Evolutionary conservation across 2,113 vertebrate species (phyloP), one percentile per base, ranked within the genome.

Genomic region (Alectura lathami): DNA sequence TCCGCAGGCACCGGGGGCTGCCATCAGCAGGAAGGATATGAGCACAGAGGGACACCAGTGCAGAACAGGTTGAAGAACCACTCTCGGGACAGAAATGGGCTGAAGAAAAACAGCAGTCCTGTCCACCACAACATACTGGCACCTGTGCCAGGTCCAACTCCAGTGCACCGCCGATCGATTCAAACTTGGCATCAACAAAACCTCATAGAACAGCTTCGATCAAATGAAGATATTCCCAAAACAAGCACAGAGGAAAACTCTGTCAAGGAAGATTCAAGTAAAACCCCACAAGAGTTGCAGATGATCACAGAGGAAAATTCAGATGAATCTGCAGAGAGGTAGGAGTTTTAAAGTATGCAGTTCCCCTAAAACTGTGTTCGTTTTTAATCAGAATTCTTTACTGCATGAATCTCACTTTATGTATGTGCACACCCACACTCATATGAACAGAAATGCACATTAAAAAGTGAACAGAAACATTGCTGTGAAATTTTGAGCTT

Each of bases 1-100:
- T 97, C 98, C n/a, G 92, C 98, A 34, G 98, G 98, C 88, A 97
- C 96, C 91, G 98, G 98, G 95, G 98, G 98, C 96, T 99, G 98
- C 97, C 98, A 99, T 83, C 99, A 99, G 98, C 99, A 99, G 98
- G 99, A 99, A 97, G 98, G 98, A 97, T 98, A 98, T 85, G 99
- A 99, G 91, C 98, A 98, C 97, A 98, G 98, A 94, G 98, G 98
- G 56, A 98, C 98, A 17, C 96, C 98, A 40, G 98, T 98, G 86
- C 99, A 99, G 97, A 98, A 93, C 95, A 98, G 99, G 91, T 89
- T 99, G 88, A 99, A 99, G 98, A 99, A 97, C 98, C 99, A 99
- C 96, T 98, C 99, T 23, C 97, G 98, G 98, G 99, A 99, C 96
- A 98, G 98, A 96, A 98, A 97, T 30, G 98, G 98, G 88, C 98